Percentiles rank a stretch among this genome's conserved stretches.
Evolutionary conservation across 2,113 vertebrate species (phyloP).

Genomic region (Cololabis saira): DNA sequence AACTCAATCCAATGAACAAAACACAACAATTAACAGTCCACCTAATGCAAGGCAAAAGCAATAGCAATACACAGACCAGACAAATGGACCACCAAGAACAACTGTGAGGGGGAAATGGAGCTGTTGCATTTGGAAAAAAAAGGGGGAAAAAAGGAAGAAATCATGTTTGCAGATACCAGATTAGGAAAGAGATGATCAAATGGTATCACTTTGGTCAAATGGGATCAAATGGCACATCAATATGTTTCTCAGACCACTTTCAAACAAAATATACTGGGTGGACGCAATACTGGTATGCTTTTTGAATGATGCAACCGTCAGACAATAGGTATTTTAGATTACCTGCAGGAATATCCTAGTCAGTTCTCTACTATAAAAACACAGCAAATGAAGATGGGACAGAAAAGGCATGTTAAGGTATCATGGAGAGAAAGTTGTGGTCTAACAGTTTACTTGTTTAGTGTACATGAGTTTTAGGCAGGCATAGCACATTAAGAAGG

Average conservation of each 20-base stretch:
- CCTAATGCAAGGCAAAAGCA: slow-evolving; percentile 69
- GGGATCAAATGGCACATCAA: slow-evolving; percentile 63
- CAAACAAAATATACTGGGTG: slow-evolving; percentile 83
- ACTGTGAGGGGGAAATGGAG: slow-evolving; percentile 86
- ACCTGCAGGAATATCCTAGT: slow-evolving; percentile 97
- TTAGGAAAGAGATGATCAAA: slow-evolving; percentile 61
- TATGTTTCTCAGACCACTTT: slow-evolving; percentile 69
- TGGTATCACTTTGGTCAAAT: slow-evolving; percentile 58
- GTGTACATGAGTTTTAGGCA: slow-evolving; percentile 35
- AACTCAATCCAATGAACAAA: slow-evolving; percentile 55
- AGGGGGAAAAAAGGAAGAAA: slow-evolving; percentile 62
- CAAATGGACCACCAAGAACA: slow-evolving; percentile 89
- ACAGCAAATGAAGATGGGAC: slow-evolving; percentile 93
- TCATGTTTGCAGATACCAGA: slow-evolving; percentile 56
- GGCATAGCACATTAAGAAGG: slow-evolving; percentile 24
- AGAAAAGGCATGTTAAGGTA: slow-evolving; percentile 94
- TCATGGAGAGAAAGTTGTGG: slow-evolving; percentile 54
- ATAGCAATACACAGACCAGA: slow-evolving; percentile 86
- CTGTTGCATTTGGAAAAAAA: slow-evolving; percentile 49
- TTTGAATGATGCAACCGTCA: slow-evolving; percentile 87
- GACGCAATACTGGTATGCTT: slow-evolving; percentile 89
- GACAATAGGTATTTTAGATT: slow-evolving; percentile 84
- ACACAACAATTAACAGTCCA: slow-evolving; percentile 61
- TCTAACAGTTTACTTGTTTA: slow-evolving; percentile 55
- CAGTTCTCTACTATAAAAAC: slow-evolving; percentile 98